phyloP scores from a whole-genome alignment of 1,140 invertebrate species.

The Tyrophagus putrescentiae region DNA sequence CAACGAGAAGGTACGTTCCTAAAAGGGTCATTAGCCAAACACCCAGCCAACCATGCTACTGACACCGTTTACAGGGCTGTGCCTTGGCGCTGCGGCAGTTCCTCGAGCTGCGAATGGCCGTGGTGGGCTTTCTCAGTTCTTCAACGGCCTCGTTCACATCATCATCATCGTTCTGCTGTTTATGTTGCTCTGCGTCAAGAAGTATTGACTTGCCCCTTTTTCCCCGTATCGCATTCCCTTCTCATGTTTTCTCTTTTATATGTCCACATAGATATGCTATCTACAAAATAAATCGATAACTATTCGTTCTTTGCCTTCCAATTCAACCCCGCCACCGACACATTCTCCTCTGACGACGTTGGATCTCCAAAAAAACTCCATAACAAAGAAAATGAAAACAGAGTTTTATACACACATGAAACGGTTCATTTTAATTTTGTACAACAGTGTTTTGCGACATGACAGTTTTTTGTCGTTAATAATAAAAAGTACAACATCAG shows the following conservation, averaged over 20 bases:
- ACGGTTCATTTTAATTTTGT: too few relatives aligned
- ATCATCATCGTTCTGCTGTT: conserved; percentile 8
- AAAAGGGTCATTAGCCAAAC: neutral
- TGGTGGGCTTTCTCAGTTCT: conserved; percentile 17
- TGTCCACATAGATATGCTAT: neutral
- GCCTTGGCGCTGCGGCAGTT: conserved; percentile 19
- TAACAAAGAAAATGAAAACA: neutral
- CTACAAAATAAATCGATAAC: neutral
- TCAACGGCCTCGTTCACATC: conserved; percentile 11
- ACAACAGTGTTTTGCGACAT: too few relatives aligned
- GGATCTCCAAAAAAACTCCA: neutral
- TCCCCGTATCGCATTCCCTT: neutral
- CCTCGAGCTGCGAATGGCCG: conserved; percentile 20
- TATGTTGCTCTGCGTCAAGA: conserved; percentile 10
- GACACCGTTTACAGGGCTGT: conserved; percentile 18
- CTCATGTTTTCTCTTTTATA: neutral
- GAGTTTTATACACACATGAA: too few relatives aligned
- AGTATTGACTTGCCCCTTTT: neutral
- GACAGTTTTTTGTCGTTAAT: too few relatives aligned
- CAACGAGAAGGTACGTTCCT: conserved; percentile 18
- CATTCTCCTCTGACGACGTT: neutral
- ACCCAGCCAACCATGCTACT: neutral
- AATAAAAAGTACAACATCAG: neutral
- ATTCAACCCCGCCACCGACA: too few relatives aligned
- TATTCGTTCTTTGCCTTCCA: too few relatives aligned